Evolutionary conservation across 2,888 invertebrate genomes (phyloP).

Genomic region (Dorcus parallelipipedus): DNA sequence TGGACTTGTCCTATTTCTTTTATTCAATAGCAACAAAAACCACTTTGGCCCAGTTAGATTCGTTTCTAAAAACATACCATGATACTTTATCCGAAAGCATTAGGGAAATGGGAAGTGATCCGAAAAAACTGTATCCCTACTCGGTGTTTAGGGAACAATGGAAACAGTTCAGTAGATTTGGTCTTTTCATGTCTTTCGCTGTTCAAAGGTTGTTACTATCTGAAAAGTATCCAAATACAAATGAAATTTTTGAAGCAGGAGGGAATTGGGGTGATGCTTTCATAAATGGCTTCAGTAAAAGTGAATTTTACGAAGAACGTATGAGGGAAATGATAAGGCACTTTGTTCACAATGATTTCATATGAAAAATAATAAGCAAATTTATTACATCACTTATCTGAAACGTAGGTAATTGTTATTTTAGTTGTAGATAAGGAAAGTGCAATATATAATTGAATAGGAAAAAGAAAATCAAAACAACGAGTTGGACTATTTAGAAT

Average conservation of each 20-base stretch:
- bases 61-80: constrained; percentile 32
- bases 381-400: no score
- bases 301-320: not conserved
- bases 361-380: not conserved
- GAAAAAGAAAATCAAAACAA: no score
- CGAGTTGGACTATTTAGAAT: no score
- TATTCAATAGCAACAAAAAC: constrained; percentile 30
- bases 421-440: no score
- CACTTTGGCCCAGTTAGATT: constrained; percentile 29
- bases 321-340: not conserved
- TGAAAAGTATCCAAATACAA: constrained; percentile 23
- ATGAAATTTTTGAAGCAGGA: not conserved
- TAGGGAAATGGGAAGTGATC: constrained; percentile 25
- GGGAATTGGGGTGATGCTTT: not conserved
- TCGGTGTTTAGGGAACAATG: constrained; percentile 27
- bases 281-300: no score
- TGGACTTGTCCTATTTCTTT: constrained; percentile 37
- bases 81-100: constrained; percentile 27
- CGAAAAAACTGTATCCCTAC: constrained; percentile 27
- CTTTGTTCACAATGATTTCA: constrained; percentile 2
- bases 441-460: no score
- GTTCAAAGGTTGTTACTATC: constrained; percentile 28
- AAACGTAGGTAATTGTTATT: no score
- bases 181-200: constrained; percentile 25
- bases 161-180: constrained; percentile 26